Base-by-base conservation (phyloP, 2,113 vertebrate species). In the Xiphophorus maculatus region DNA sequence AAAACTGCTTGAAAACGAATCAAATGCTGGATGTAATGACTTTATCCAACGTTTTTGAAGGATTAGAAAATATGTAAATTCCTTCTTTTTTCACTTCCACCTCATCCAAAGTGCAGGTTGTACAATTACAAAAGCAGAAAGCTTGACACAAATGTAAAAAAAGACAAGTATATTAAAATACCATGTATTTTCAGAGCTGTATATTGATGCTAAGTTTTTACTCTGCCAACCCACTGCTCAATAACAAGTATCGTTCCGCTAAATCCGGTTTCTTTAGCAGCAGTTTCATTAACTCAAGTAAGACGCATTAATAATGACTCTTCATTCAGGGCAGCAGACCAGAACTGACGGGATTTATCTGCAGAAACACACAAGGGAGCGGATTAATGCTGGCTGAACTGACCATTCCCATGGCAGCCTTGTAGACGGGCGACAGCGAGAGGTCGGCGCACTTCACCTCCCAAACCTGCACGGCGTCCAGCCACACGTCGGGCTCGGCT, bases 361-460 rank as follows among this genome's bases (percentile, higher is more conserved):
- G 62, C 3, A 60, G 32, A 58, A 73, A 81, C 68, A 67, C 32
- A 81, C 3, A 32, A 25, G 14, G 19, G 35, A 25, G 17, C 60
- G 9, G 30, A 48, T 63, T 44, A 69, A 30, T 14, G 42, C 22
- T 71, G 30, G 72, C 29, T 10, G n/a, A 78, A 95, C 96, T 95
- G 80, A 98, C 96, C 96, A 97, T 73, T 88, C 96, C 96, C 71
- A 95, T 93, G 62, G 95, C 96, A 0, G 97, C 96, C 2, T 96
- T 96, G 91, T 98, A 96, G 83, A 97, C 82, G 0, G 97, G 96
- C 0, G 97, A 98, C 74, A 97, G 91, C 0, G 97, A 97, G 29
- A 97, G 94, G 80, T 98, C 96, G 0, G 96, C 96, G 0, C 96
- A 98, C 89, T 97, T 97, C 79, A 98, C 96, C 81, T 98, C 97